Evolutionary conservation across 1,140 invertebrate genomes (phyloP).

Genomic region (Cotesia vestalis): DNA sequence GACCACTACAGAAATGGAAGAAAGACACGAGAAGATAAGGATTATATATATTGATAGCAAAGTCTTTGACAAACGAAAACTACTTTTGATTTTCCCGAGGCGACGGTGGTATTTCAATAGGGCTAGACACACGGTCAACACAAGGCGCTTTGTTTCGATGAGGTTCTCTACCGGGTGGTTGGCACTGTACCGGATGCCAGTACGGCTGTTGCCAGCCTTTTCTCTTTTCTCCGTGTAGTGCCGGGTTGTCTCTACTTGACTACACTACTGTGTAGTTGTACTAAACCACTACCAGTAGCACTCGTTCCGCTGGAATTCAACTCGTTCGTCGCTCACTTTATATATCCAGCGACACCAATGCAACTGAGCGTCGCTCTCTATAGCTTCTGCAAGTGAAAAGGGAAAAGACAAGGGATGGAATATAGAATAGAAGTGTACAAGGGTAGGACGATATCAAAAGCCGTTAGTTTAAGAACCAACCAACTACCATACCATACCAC

Average conservation of each 20-base stretch:
- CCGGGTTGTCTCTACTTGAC: constrained; percentile 9
- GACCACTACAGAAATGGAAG: not conserved
- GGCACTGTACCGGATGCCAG: too few relatives aligned
- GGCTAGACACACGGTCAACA: constrained; percentile 52
- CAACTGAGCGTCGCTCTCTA: constrained; percentile 9
- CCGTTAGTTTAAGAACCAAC: too few relatives aligned
- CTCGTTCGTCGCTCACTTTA: constrained; percentile 11
- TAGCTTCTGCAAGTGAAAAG: too few relatives aligned
- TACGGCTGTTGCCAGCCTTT: constrained; percentile 13
- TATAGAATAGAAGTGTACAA: too few relatives aligned
- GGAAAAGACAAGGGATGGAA: too few relatives aligned
- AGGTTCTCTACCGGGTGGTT: constrained; percentile 33
- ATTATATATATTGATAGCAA: not conserved
- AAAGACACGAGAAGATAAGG: not conserved
- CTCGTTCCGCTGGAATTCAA: not conserved
- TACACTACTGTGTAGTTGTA: too few relatives aligned
- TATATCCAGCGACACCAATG: constrained; percentile 8
- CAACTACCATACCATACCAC: too few relatives aligned
- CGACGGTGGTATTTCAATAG: constrained; percentile 43
- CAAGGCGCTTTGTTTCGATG: constrained; percentile 46
- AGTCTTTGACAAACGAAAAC: constrained; percentile 25
- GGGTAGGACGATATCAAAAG: too few relatives aligned
- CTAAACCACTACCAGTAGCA: constrained; percentile 4
- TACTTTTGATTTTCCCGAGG: constrained; percentile 14
- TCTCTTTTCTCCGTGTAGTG: constrained; percentile 1